phyloP scores from a whole-genome alignment of 2,888 invertebrate species.

The Acrocyrtus sp. region DNA sequence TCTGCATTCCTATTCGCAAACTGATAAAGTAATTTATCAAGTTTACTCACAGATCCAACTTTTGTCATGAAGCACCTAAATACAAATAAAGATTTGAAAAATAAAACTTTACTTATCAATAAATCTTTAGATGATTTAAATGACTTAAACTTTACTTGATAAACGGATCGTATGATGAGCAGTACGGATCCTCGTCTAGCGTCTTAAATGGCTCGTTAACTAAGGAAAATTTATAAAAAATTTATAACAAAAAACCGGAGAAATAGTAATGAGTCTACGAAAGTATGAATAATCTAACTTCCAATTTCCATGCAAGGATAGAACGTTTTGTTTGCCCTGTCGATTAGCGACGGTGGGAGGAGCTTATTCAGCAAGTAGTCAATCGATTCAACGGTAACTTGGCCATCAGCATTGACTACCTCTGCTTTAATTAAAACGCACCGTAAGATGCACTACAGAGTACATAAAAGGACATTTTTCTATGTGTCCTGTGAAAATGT shows the following conservation, averaged over 20 bases:
- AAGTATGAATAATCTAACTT: not conserved
- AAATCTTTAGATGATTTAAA: too few relatives aligned
- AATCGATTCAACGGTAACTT: not conserved
- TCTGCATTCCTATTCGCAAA: too few relatives aligned
- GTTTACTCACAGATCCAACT: too few relatives aligned
- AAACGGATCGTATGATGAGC: not conserved
- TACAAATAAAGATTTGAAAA: not conserved
- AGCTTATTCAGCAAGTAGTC: not conserved
- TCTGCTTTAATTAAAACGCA: constrained; percentile 9
- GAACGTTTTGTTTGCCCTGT: not conserved
- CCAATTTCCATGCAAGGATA: not conserved
- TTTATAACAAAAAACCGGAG: not conserved
- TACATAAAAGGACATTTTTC: too few relatives aligned
- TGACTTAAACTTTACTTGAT: not conserved
- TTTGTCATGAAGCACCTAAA: not conserved
- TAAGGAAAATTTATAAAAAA: not conserved
- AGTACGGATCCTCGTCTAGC: not conserved
- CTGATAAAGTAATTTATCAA: too few relatives aligned
- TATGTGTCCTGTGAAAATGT: too few relatives aligned
- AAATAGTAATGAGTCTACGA: not conserved
- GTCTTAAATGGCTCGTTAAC: not conserved
- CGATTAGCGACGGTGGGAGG: not conserved
- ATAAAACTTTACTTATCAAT: not conserved
- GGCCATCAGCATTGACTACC: not conserved
- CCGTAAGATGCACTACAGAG: constrained; percentile 1